Base-by-base conservation (phyloP, 35 echinoderm and acorn worm species). In the Antedon bifida region DNA sequence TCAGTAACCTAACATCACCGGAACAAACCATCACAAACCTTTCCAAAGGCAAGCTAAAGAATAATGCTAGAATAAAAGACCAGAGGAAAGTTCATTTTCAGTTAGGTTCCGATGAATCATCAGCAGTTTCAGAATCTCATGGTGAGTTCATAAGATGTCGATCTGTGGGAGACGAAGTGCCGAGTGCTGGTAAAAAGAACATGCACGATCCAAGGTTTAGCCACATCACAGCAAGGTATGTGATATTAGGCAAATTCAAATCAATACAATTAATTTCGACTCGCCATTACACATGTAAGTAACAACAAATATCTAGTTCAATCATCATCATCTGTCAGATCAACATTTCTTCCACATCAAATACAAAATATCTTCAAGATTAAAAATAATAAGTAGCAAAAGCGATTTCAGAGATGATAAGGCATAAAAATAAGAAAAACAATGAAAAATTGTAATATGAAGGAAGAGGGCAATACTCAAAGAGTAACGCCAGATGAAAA, bases 221-320 rank as follows among this genome's bases (percentile, higher is more conserved):
- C 45, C 91, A 99, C 78, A 83, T 84, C 30, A 26, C 81, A 85
- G 78, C 87, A 0, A 99, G 95, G 95, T 99, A 85, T 4, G 82
- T 83, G 14, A 21, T 35, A 31, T 28, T 28, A 4, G 51, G n/a
- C 13, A 13, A 14, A 76, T 76, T 7, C n/a, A 73, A 73, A 14
- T 13, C 13, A 14, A 73, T 73, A n/a, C 13, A 14, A n/a, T 73
- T 13, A 73, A n/a, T 14, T 73, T 13, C 51, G n/a, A n/a, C 13
- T 14, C 51, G 51, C 13, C n/a, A n/a, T 73, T n/a, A n/a, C n/a
- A n/a, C n/a, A n/a, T n/a, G n/a, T n/a, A n/a, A n/a, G 13, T n/a
- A 13, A 14, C n/a, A 73, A 13, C 51, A 73, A n/a, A 73, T 73
- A n/a, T 14, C 13, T n/a, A 73, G 13, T 73, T 73, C 51, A 14